Conservation (phyloP, 2,888 invertebrate species). For the Xylocampa areola region DNA sequence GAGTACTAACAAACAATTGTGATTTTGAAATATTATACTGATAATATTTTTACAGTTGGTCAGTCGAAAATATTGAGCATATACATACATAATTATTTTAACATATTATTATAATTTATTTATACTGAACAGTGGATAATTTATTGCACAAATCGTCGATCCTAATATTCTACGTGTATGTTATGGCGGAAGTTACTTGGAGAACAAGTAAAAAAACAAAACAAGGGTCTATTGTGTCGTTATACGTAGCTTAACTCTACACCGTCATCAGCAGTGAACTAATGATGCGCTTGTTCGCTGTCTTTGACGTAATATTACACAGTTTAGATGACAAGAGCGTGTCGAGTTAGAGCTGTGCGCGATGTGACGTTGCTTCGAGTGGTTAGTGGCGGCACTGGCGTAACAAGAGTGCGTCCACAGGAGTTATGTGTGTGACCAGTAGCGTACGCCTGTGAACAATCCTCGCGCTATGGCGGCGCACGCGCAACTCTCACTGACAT, state of each 20-base stretch:
- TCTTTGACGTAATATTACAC: conserved; percentile 53
- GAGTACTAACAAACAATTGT: conserved; percentile 67
- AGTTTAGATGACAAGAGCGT: conserved; percentile 28
- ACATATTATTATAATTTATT: conserved; percentile 72
- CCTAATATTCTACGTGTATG: conserved; percentile 77
- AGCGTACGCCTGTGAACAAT: neutral
- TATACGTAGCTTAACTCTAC: conserved; percentile 76
- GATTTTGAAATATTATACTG: conserved; percentile 67
- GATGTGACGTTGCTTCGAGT: neutral
- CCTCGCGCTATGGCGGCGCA: neutral
- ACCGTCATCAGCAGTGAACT: conserved; percentile 80
- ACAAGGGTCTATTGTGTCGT: conserved; percentile 73
- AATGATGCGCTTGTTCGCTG: conserved; percentile 69
- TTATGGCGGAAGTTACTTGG: conserved; percentile 74
- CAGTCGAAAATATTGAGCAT: conserved; percentile 89
- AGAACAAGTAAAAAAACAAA: conserved; percentile 71
- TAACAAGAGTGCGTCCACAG: neutral
- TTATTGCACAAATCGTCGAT: conserved; percentile 85
- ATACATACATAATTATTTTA: conserved; percentile 70
- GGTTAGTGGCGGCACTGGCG: neutral
- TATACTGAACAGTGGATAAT: conserved; percentile 79
- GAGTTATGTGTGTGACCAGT: neutral
- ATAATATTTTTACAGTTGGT: conserved; percentile 85
- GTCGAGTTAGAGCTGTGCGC: conserved; percentile 14
- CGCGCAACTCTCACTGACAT: conserved; percentile 13